Conservation (phyloP, 2,888 invertebrate genomes). For the Beris morrisii region DNA sequence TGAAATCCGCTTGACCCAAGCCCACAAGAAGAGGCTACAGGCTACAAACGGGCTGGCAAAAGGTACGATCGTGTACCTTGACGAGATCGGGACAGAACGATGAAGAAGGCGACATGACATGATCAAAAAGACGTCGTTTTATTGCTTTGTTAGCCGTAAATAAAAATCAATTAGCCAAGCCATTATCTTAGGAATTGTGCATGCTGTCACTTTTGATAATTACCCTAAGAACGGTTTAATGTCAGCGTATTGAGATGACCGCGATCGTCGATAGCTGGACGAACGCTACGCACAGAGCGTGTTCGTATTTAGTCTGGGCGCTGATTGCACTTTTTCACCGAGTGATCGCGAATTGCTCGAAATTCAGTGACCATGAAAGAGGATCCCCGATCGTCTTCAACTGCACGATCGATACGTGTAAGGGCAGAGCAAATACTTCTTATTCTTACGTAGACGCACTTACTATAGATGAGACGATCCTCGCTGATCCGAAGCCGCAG, state of each 20-base stretch:
- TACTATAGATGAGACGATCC: no score
- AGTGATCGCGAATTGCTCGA: no score
- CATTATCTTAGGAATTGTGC: constrained; percentile 46
- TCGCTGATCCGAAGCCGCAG: no score
- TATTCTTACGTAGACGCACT: no score
- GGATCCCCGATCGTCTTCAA: no score
- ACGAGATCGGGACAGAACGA: constrained; percentile 14
- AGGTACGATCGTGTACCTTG: constrained; percentile 13
- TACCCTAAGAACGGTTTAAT: constrained; percentile 45
- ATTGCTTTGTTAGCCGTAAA: constrained; percentile 42
- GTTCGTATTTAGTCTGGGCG: no score
- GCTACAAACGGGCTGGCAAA: constrained; percentile 38
- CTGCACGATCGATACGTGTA: no score
- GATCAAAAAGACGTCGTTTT: constrained; percentile 39
- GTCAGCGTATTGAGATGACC: constrained; percentile 37
- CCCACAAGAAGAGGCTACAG: neutral
- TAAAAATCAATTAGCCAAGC: constrained; percentile 45
- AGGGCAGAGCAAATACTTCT: no score
- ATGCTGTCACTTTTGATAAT: constrained; percentile 45
- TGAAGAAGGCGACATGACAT: constrained; percentile 16
- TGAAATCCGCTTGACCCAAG: constrained; percentile 7
- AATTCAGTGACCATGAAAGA: no score
- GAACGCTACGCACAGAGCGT: neutral
- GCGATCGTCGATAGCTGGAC: neutral
- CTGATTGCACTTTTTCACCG: no score